phyloP scores from a whole-genome alignment of 2,797 vertebrate species.

The Tangara arthus region DNA sequence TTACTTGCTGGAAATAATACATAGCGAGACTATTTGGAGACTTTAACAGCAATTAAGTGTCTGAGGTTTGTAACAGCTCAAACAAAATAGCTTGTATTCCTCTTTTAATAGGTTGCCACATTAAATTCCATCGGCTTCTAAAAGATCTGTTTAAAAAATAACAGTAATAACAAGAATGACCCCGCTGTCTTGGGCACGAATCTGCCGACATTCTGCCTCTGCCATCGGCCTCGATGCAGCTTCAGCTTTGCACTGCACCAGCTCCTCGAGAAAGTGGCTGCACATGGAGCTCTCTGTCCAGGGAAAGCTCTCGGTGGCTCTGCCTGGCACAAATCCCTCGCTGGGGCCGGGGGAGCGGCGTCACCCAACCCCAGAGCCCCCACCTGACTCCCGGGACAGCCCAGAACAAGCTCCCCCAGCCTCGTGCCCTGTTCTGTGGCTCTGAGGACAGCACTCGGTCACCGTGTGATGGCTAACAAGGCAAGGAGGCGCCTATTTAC shows the following conservation, averaged over 20 bases:
- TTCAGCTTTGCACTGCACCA: not conserved
- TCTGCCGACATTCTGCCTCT: not conserved
- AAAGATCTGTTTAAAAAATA: conserved; percentile 52
- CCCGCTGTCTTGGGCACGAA: not conserved
- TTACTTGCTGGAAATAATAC: conserved; percentile 19
- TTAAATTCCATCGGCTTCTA: conserved; percentile 26
- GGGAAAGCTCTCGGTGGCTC: not conserved
- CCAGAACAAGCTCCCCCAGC: not conserved
- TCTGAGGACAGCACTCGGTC: conserved; percentile 31
- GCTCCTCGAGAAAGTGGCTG: not conserved
- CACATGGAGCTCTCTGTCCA: not conserved
- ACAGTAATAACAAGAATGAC: not conserved
- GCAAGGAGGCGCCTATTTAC: conserved; percentile 74
- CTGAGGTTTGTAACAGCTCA: conserved; percentile 48
- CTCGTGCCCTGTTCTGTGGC: not conserved
- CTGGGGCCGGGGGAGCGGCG: not conserved
- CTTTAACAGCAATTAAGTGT: conserved; percentile 32
- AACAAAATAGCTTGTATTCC: conserved; percentile 30
- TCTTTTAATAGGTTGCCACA: conserved; percentile 25
- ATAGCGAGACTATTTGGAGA: conserved; percentile 24
- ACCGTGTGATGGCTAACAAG: conserved; percentile 60
- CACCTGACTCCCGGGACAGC: not conserved
- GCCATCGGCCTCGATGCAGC: not conserved
- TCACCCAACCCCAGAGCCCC: not conserved
- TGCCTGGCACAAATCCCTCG: not conserved